A percentile compares a stretch with the other conserved stretches of the same genome.
Conservation (phyloP, 2,888 invertebrate species). For the Brachypterus glaber region DNA sequence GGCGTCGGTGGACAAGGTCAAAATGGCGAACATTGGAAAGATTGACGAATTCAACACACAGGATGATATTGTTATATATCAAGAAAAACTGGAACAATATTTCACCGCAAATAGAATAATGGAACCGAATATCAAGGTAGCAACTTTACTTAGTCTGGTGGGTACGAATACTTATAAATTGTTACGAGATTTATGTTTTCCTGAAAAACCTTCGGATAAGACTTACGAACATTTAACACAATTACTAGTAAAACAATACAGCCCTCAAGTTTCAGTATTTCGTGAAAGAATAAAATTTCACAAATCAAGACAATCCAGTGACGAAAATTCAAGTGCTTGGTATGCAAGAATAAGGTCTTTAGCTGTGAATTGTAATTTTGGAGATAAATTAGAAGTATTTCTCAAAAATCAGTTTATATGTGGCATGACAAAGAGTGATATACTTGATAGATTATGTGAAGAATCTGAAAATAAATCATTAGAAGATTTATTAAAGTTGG, state of each 20-base stretch:
- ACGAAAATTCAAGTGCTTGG: slow-evolving; percentile 9
- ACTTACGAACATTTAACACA: slow-evolving; percentile 6
- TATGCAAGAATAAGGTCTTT: slow-evolving; percentile 7
- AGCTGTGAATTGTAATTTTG: slow-evolving; percentile 13
- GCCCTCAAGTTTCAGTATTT: slow-evolving; percentile 8
- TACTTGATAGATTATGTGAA: slow-evolving; percentile 8
- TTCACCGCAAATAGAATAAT: slow-evolving; percentile 8
- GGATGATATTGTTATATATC: slow-evolving; percentile 4
- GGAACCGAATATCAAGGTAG: slow-evolving; percentile 5
- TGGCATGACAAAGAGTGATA: slow-evolving; percentile 6
- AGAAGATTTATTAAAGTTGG: slow-evolving; percentile 3
- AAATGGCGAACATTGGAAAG: background rate
- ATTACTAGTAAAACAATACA: slow-evolving; percentile 11
- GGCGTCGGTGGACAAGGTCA: background rate
- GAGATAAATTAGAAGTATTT: slow-evolving; percentile 3
- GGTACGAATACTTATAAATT: slow-evolving; percentile 11
- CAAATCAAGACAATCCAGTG: slow-evolving; percentile 4
- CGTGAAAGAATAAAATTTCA: slow-evolving; percentile 11
- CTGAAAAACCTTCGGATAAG: slow-evolving; percentile 6
- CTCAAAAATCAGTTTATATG: slow-evolving; percentile 8
- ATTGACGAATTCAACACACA: background rate
- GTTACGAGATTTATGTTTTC: slow-evolving; percentile 10
- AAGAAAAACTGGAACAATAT: slow-evolving; percentile 10
- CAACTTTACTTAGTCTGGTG: slow-evolving; percentile 5
- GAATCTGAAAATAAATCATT: slow-evolving; percentile 1